phyloP scores from a whole-genome alignment of 2,113 vertebrate species.

The Cheilinus undulatus region DNA sequence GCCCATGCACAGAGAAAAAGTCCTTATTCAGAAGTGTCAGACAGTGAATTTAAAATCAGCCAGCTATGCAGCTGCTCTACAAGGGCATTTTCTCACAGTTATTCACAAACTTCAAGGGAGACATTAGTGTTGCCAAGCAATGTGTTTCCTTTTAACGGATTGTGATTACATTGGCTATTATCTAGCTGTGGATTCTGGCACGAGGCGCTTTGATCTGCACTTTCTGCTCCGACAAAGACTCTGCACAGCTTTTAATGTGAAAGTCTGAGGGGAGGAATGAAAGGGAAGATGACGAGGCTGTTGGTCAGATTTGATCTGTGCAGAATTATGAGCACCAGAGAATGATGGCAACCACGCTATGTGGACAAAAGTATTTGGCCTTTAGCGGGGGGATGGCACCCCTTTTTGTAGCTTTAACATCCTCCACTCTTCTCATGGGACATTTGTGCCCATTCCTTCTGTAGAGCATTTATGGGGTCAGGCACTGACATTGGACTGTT shows the following conservation, averaged over 20 bases:
- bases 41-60: background rate
- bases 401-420: no score
- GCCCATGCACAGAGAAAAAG: background rate
- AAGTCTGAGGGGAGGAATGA: background rate
- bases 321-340: no score
- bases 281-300: background rate
- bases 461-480: no score
- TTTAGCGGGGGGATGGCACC: no score
- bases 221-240: slow-evolving; percentile 38
- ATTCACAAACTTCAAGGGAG: slow-evolving; percentile 43
- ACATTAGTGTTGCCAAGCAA: slow-evolving; percentile 43
- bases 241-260: slow-evolving; percentile 14
- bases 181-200: slow-evolving; percentile 26
- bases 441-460: no score
- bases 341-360: no score
- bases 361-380: no score
- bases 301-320: slow-evolving; percentile 31
- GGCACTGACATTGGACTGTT: no score
- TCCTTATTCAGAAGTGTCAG: slow-evolving; percentile 3
- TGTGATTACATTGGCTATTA: slow-evolving; percentile 30
- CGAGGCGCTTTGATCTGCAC: slow-evolving; percentile 34
- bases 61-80: background rate
- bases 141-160: slow-evolving; percentile 22
- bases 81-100: slow-evolving; percentile 27
- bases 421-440: no score